Evolutionary conservation across 2,113 vertebrate genomes (phyloP).

Genomic region (Actenoides lindsayi): DNA sequence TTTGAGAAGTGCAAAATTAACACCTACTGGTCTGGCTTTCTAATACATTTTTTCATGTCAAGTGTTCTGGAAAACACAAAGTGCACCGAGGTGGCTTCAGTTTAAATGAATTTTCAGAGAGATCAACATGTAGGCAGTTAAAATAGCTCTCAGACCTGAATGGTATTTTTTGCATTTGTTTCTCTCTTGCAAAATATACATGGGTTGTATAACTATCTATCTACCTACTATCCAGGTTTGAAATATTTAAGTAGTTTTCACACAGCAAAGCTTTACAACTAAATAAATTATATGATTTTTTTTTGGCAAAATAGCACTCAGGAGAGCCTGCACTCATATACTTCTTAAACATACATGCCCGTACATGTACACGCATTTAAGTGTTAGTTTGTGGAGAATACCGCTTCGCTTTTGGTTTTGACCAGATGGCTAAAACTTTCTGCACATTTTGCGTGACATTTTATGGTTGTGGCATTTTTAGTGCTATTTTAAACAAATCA

Average conservation of each 20-base stretch:
- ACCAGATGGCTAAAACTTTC: background rate
- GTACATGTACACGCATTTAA: background rate
- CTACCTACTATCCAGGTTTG: background rate
- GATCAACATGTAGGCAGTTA: background rate
- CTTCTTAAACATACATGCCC: background rate
- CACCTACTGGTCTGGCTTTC: background rate
- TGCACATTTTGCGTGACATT: background rate
- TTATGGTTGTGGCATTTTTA: background rate
- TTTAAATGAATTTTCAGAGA: constrained; percentile 4
- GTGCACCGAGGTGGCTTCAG: background rate
- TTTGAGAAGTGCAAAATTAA: constrained; percentile 40
- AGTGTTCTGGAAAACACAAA: background rate
- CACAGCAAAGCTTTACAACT: background rate
- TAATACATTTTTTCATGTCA: background rate
- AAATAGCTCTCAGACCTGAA: background rate
- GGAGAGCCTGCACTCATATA: background rate
- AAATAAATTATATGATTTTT: rapidly evolving
- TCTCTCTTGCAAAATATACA: background rate
- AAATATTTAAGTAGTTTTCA: background rate
- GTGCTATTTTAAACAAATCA: constrained; percentile 12
- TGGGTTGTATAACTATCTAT: background rate
- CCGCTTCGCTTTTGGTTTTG: background rate
- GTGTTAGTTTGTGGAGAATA: background rate
- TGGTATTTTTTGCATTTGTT: background rate
- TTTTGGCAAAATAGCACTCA: background rate